These are phyloP conservation scores for Parus major DNA, from an alignment of 2,113 vertebrate species.

Conservation along the genomic window DNA sequence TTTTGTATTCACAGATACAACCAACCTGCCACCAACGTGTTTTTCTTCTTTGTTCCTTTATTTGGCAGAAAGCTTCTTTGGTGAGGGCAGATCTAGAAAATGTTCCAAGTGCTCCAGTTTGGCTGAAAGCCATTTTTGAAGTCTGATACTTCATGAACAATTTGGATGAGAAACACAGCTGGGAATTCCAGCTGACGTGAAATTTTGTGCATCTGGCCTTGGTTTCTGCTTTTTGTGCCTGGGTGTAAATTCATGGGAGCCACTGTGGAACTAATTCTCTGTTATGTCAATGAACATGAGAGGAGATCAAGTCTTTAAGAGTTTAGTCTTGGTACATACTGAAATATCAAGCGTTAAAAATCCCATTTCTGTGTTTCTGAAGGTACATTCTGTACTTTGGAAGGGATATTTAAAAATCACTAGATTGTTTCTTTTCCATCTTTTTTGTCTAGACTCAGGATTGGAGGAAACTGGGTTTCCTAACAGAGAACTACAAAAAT, in stretches of 20 bases:
- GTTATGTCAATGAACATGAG: conserved; percentile 7
- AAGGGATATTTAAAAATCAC: background rate
- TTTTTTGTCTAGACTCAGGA: background rate
- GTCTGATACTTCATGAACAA: conserved; percentile 3
- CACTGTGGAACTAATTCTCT: conserved; percentile 15
- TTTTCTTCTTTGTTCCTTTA: background rate
- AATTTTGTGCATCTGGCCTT: conserved; percentile 22
- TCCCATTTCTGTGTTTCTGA: conserved; percentile 29
- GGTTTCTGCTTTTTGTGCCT: conserved; percentile 22
- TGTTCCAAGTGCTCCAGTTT: background rate
- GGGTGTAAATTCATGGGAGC: background rate
- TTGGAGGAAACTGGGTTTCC: background rate
- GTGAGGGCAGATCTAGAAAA: conserved; percentile 13
- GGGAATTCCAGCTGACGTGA: conserved; percentile 25
- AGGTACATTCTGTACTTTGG: background rate
- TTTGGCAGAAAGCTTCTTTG: background rate
- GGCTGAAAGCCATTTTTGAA: conserved; percentile 33
- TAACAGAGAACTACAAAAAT: background rate
- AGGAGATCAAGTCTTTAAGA: conserved; percentile 9
- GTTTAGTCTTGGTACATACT: background rate
- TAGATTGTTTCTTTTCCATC: background rate
- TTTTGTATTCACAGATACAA: background rate
- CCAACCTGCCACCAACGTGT: background rate
- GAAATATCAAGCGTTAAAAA: conserved; percentile 19
- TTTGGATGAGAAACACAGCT: conserved; percentile 46